phyloP scores from a whole-genome alignment of 2,113 vertebrate species.

The Heterotis niloticus region DNA sequence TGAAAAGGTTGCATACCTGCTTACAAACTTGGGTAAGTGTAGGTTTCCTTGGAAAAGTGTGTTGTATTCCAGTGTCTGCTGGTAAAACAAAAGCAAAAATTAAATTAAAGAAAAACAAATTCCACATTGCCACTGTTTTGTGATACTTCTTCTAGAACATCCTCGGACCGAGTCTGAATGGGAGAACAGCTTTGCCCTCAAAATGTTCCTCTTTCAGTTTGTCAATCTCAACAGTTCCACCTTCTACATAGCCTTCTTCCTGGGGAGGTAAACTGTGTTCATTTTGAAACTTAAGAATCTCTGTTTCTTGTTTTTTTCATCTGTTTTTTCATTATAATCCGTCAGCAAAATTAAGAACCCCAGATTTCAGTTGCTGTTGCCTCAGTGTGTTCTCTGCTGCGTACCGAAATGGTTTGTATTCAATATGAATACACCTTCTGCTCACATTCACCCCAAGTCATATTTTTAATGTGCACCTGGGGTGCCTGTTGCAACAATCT shows the following conservation, averaged over 20 bases:
- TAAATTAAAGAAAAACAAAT: background rate
- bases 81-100: background rate
- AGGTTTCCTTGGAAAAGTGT: conserved; percentile 5
- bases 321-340: no score
- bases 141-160: conserved; percentile 69
- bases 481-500: background rate
- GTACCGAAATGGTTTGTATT: no score
- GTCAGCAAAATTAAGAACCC: no score
- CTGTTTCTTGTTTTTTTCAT: background rate
- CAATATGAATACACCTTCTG: no score
- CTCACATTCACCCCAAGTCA: background rate
- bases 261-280: conserved; percentile 77
- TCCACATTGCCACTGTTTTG: background rate
- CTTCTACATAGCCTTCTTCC: conserved; percentile 97
- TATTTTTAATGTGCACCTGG: background rate
- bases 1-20: conserved; percentile 92
- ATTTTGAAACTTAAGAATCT: background rate
- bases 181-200: conserved; percentile 98
- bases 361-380: no score
- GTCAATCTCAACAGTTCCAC: conserved; percentile 98
- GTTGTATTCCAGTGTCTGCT: background rate
- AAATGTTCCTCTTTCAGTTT: conserved; percentile 99
- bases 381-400: no score
- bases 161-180: conserved; percentile 95
- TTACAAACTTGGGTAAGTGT: conserved; percentile 89